Evolutionary conservation across 2,113 vertebrate species (phyloP).

Genomic region (Struthio camelus): DNA sequence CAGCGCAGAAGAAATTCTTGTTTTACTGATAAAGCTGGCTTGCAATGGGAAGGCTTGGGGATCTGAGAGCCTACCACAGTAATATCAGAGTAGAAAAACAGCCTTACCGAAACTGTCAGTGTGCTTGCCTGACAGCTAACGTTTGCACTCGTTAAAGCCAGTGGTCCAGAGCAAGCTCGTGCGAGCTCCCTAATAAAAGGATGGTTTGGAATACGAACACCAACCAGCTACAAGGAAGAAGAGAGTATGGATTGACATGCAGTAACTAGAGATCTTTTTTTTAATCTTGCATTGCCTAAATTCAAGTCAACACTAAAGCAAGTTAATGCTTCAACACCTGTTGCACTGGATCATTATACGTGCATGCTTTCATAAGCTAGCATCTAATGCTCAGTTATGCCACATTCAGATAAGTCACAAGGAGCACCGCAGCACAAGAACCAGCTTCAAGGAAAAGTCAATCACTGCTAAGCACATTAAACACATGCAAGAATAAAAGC

Average conservation of each 20-base stretch:
- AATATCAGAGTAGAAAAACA: rapidly evolving
- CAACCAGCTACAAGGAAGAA: conserved; percentile 83
- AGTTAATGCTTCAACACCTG: rapidly evolving
- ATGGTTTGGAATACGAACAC: conserved; percentile 90
- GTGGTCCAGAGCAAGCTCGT: conserved; percentile 83
- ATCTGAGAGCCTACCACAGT: not conserved
- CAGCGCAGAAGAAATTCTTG: not conserved
- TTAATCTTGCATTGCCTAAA: rapidly evolving
- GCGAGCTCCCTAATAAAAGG: conserved; percentile 85
- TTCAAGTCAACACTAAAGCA: not conserved
- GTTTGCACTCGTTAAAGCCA: conserved; percentile 95
- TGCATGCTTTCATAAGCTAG: rapidly evolving
- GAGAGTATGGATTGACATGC: not conserved
- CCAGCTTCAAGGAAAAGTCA: rapidly evolving
- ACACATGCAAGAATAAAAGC: rapidly evolving
- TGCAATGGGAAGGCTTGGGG: not conserved
- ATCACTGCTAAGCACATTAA: rapidly evolving
- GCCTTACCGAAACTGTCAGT: conserved; percentile 83
- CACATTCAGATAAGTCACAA: rapidly evolving
- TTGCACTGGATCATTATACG: rapidly evolving
- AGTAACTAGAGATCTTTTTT: rapidly evolving
- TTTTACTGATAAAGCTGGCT: not conserved
- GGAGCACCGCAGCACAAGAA: not conserved
- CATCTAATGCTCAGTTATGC: rapidly evolving
- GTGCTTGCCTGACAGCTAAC: conserved; percentile 87